These are phyloP conservation scores for Mya arenaria DNA, from an alignment of 1,140 invertebrate genomes.

Conservation along the genomic window DNA sequence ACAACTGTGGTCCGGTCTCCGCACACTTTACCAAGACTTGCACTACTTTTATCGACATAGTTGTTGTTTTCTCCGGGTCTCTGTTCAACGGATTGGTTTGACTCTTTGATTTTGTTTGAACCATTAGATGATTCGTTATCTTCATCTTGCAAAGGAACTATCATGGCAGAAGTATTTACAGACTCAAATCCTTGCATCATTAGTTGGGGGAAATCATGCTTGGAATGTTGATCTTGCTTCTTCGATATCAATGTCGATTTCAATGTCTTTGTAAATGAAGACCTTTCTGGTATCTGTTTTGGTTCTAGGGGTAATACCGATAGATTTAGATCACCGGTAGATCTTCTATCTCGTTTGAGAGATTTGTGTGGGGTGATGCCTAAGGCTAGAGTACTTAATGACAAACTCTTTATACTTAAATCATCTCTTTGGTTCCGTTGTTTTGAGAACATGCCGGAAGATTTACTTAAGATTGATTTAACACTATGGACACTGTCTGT, in stretches of 20 bases:
- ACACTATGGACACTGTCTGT: no score
- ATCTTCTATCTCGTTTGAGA: not conserved
- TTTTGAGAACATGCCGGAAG: no score
- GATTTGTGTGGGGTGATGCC: no score
- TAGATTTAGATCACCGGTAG: not conserved
- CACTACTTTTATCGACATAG: not conserved
- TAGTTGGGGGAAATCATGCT: not conserved
- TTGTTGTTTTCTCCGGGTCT: not conserved
- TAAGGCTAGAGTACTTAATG: no score
- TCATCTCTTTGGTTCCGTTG: no score
- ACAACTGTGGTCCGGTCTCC: slow-evolving; percentile 1
- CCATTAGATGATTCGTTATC: not conserved
- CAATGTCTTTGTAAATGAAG: not conserved
- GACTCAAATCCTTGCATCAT: not conserved
- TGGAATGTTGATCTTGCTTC: not conserved
- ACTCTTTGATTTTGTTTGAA: not conserved
- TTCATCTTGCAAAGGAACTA: not conserved
- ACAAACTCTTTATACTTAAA: no score
- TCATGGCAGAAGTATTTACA: not conserved
- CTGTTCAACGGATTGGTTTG: not conserved
- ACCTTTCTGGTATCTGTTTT: not conserved
- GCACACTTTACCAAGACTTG: slow-evolving; percentile 4
- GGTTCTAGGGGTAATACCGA: slow-evolving; percentile 5
- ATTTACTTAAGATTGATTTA: no score
- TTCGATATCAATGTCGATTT: not conserved